phyloP scores from a whole-genome alignment of 2,888 invertebrate species.

The Seladonia tumulorum region DNA sequence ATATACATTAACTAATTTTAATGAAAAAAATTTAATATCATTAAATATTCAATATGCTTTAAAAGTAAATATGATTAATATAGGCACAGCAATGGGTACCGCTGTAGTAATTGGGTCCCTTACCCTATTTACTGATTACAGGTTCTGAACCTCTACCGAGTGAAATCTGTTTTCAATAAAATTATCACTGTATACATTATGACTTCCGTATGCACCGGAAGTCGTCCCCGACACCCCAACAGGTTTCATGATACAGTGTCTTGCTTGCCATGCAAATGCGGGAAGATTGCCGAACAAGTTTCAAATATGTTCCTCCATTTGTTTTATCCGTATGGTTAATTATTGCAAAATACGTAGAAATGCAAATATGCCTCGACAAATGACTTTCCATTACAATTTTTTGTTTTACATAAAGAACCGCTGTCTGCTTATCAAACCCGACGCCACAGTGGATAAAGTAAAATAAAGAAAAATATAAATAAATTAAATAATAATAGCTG shows the following conservation, averaged over 20 bases:
- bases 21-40: no score
- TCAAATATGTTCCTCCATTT: background rate
- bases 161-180: background rate
- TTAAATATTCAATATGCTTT: no score
- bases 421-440: background rate
- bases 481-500: background rate
- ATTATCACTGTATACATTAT: background rate
- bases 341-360: background rate
- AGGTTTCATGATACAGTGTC: constrained; percentile 20
- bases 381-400: background rate
- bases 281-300: background rate
- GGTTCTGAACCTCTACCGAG: background rate
- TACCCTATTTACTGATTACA: background rate
- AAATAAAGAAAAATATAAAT: background rate
- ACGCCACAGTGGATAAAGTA: background rate
- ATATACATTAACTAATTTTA: no score
- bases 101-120: no score
- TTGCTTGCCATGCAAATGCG: background rate
- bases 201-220: background rate
- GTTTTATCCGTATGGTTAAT: background rate
- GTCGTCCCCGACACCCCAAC: constrained; percentile 1
- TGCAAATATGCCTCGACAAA: background rate
- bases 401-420: no score
- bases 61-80: no score
- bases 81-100: no score